Evolutionary conservation across 1,140 invertebrate genomes (phyloP), one percentile per base, ranked within the genome.

Genomic region (Pollicipes pollicipes): DNA sequence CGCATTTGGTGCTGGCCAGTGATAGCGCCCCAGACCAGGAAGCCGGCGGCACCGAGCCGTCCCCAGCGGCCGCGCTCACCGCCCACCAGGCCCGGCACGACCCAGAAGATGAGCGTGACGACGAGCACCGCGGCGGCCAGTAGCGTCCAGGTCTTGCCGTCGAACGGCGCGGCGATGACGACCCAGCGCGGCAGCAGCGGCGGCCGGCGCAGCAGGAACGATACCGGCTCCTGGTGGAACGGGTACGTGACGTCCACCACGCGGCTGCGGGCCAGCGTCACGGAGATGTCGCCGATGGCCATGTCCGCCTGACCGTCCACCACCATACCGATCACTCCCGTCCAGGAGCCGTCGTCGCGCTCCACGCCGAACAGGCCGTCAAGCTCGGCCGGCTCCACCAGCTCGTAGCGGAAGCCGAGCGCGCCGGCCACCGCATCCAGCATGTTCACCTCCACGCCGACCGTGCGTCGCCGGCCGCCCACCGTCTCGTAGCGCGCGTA

Each of bases 311-410:
- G 26, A 4, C 70, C 70, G 16, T 32, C 13, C 24, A 72, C 31
- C 32, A 74, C 66, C 66, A 73, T 70, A 1, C 73, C 73, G n/a
- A 74, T 69, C 45, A 74, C 32, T 8, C 73, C 73, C 30, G 72
- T 73, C 73, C 73, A 74, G 4, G 31, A 26, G 1, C 72, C 72
- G 63, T 73, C n/a, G n/a, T 27, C n/a, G 3, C 26, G 30, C 21
- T 37, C 30, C 27, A 35, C 29, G 17, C 70, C 70, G 32, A 66
- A 70, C 70, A 35, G 28, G 29, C 58, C 35, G 63, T 37, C 35
- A 10, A 58, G 17, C 13, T 58, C 45, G 45, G 45, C 24, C 45
- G 45, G 45, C 45, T 58, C 45, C 45, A 24, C 21, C 45, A 58
- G 45, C 17, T 58, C 17, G 45, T 58, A 58, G 10, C 24, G 8